phyloP scores from a whole-genome alignment of 2,888 invertebrate genomes.

The Platerodrilus igneus region DNA sequence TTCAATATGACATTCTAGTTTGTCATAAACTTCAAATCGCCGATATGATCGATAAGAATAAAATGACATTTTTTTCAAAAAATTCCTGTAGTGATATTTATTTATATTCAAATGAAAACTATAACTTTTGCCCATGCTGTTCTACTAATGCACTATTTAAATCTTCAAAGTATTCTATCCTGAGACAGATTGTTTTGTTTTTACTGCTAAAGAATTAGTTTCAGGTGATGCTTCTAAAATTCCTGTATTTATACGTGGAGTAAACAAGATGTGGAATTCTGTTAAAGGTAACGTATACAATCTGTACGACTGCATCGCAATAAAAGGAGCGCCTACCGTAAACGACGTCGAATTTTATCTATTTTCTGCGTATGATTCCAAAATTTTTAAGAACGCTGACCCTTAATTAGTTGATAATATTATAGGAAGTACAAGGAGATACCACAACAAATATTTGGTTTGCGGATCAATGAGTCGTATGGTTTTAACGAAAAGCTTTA shows the following conservation, averaged over 20 bases:
- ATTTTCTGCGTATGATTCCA: conserved; percentile 10
- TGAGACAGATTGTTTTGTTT: too few species aligned
- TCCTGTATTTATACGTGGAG: conserved; percentile 7
- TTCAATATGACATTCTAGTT: too few species aligned
- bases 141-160: too few species aligned
- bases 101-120: too few species aligned
- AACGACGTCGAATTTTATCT: conserved; percentile 17
- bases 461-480: conserved; percentile 9
- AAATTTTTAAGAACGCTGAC: neutral
- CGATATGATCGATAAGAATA: too few species aligned
- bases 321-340: conserved; percentile 11
- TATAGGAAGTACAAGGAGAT: conserved; percentile 12
- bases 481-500: conserved; percentile 12
- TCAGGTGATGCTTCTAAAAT: too few species aligned
- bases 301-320: conserved; percentile 13
- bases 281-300: conserved; percentile 12
- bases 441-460: conserved; percentile 14
- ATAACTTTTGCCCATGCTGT: too few species aligned
- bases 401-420: conserved; percentile 4
- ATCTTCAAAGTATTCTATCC: too few species aligned
- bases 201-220: too few species aligned
- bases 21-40: too few species aligned
- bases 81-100: too few species aligned
- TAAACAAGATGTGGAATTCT: conserved; percentile 8
- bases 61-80: too few species aligned